Evolutionary conservation across 2,113 vertebrate species (phyloP), one percentile per base, ranked within the genome.

Genomic region (Lasiurus borealis): DNA sequence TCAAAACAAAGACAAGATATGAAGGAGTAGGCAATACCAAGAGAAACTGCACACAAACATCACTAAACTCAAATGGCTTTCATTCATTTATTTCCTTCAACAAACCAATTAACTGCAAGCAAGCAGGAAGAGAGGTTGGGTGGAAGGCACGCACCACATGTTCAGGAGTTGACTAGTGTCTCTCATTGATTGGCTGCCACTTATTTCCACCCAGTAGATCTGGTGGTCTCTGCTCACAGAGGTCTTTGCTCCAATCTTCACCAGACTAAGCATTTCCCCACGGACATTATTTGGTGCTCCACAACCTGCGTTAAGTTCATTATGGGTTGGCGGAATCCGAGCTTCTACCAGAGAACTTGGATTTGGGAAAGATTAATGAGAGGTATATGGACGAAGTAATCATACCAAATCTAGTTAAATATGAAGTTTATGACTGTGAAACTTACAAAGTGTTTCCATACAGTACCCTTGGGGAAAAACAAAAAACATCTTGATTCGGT

Each of bases 1-100:
- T 48, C 40, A 85, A 97, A 94, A 69, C 66, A 84, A 82, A 91
- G 46, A 86, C 21, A 78, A 73, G 40, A 77, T 66, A 16, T 5
- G 10, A 81, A n/a, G 8, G 31, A 82, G 3, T 25, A 83, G 31
- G 21, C 9, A 85, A 72, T 75, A 64, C 5, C 16, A 34, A 88
- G 75, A 95, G 31, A 92, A 46, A 66, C 3, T 50, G 13, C 76
- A 84, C 5, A 23, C 12, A 75, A 25, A n/a, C 8, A 87, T 16
- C 50, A 64, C n/a, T 82, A 48, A 66, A 54, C 8, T 81, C 36
- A 48, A 82, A 72, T 21, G 69, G 36, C 9, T 85, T 92, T 89
- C 21, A 95, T 5, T 78, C 29, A 57, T 69, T 89, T 84, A 64
- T 69, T 89, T 84, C 40, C 36, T 36, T 87, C 21, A 69, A 64